These are phyloP conservation scores for Suncus etruscus DNA, from an alignment of 2,113 vertebrate species.

Conservation along the genomic window DNA sequence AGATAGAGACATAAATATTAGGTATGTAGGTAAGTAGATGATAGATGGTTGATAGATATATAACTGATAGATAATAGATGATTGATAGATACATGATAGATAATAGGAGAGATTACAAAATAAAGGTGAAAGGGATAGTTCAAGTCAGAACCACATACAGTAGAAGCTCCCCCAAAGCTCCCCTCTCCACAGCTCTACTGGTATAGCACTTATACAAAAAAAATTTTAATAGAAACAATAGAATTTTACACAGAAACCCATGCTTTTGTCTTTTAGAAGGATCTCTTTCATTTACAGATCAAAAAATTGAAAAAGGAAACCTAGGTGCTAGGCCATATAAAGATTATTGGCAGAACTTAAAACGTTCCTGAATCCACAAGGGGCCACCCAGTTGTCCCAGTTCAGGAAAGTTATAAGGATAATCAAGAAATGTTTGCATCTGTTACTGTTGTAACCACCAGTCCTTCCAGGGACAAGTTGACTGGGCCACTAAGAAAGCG, in stretches of 20 bases:
- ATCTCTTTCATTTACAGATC: not conserved
- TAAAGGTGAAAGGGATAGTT: too few species aligned
- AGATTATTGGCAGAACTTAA: not conserved
- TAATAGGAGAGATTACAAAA: too few species aligned
- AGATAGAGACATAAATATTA: too few species aligned
- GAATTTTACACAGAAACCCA: not conserved
- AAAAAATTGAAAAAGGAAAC: not conserved
- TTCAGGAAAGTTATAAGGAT: not conserved
- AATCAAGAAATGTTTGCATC: rapidly evolving
- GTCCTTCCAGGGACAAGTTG: not conserved
- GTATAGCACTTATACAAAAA: not conserved
- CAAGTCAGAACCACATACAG: too few species aligned
- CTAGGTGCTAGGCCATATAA: not conserved
- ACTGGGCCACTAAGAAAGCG: not conserved
- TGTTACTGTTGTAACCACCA: not conserved
- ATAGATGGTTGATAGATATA: too few species aligned
- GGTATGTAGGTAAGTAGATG: too few species aligned
- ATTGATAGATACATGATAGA: too few species aligned
- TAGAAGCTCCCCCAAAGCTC: too few species aligned
- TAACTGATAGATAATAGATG: too few species aligned
- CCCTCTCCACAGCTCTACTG: too few species aligned
- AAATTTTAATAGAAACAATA: not conserved
- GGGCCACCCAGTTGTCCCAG: not conserved
- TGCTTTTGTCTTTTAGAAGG: not conserved
- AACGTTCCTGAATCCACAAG: not conserved